Percentiles rank a stretch among this genome's conserved stretches.
These are phyloP conservation scores for Gopherus flavomarginatus DNA, from an alignment of 2,113 vertebrate species.

Conservation along the genomic window DNA sequence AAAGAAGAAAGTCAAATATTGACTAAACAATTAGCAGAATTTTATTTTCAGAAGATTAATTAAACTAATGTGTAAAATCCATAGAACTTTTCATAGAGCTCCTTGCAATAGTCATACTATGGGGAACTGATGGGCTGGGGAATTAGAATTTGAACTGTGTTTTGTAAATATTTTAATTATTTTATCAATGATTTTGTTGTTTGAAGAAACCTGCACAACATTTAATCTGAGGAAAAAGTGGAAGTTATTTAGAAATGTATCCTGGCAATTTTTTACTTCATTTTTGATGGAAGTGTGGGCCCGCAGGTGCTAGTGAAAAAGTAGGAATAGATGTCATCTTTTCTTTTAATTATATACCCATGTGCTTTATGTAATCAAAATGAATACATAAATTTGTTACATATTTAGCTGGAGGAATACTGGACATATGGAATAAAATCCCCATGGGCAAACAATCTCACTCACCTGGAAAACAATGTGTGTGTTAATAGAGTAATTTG, in stretches of 20 bases:
- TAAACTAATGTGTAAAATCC: background rate
- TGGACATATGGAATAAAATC: slow-evolving; percentile 66
- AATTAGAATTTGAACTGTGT: background rate
- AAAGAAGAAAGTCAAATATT: background rate
- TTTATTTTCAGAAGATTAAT: background rate
- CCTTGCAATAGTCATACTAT: background rate
- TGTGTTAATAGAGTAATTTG: slow-evolving; percentile 68
- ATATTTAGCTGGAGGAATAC: slow-evolving; percentile 60
- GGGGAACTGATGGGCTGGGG: background rate
- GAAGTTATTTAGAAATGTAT: background rate
- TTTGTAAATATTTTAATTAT: background rate
- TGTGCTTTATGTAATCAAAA: slow-evolving; percentile 65
- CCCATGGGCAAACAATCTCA: slow-evolving; percentile 57
- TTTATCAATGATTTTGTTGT: background rate
- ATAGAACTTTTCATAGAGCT: background rate
- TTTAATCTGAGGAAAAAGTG: background rate
- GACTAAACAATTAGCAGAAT: slow-evolving; percentile 15
- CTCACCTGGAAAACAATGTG: slow-evolving; percentile 67
- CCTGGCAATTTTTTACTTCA: background rate
- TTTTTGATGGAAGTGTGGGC: slow-evolving; percentile 32
- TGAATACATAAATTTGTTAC: slow-evolving; percentile 59
- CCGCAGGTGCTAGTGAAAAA: background rate
- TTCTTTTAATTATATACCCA: slow-evolving; percentile 30
- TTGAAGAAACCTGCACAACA: background rate
- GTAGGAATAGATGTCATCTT: slow-evolving; percentile 40